Conservation (phyloP, 2,888 invertebrate species). For the Protonemura montana region DNA sequence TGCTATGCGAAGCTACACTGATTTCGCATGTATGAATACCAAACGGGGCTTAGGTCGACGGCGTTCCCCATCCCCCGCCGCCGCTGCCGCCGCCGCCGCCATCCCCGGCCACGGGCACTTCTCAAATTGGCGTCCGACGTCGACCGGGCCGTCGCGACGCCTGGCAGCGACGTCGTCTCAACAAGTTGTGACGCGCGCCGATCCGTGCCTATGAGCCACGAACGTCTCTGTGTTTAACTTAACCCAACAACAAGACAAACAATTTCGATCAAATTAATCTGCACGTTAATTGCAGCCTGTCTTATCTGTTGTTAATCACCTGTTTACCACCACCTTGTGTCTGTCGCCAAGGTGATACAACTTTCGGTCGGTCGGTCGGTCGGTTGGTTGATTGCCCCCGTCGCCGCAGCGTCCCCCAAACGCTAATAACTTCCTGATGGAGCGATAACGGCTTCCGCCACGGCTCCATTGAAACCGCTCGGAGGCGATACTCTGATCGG, state of each 20-base stretch:
- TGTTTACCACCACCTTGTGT: not conserved
- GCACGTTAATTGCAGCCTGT: not conserved
- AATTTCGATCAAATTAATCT: not conserved
- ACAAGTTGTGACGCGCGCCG: not conserved
- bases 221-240: no score
- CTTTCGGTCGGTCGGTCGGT: no score
- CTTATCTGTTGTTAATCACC: constrained; percentile 25
- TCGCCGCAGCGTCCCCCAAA: not conserved
- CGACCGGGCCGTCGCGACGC: not conserved
- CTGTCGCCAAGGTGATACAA: not conserved
- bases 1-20: not conserved
- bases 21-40: constrained; percentile 1
- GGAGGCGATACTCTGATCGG: not conserved
- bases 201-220: not conserved
- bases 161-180: not conserved
- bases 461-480: not conserved
- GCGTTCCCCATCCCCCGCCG: not conserved
- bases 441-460: not conserved
- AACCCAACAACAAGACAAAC: not conserved
- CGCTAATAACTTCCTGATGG: not conserved
- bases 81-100: not conserved
- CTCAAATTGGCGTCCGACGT: not conserved
- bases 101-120: not conserved
- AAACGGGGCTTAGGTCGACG: not conserved
- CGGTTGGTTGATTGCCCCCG: not conserved